Base-by-base conservation (phyloP, 2,113 vertebrate genomes). In the Microcebus tavaratra region DNA sequence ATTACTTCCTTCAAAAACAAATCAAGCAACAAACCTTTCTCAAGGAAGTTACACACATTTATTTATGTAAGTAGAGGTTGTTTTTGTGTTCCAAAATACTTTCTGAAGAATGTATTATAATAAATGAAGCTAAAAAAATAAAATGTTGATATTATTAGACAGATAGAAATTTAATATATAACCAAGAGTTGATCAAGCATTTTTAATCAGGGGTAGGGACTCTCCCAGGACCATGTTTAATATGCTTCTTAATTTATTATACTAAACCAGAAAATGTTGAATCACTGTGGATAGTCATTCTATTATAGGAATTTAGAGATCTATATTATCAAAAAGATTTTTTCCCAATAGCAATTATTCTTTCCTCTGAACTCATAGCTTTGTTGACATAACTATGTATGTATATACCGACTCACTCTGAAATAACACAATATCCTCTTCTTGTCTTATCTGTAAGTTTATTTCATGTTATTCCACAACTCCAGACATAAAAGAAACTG, bases 1-100 rank as follows among this genome's bases (percentile, higher is more conserved):
- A 98, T 98, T 97, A 29, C 97, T 98, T 98, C 98, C 98, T 98
- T 98, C 90, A 97, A 97, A 98, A 98, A 92, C 81, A 98, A 98
- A 98, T 97, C 94, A 97, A 98, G 97, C 96, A 97, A 96, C 59
- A 83, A 91, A 0, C 42, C 79, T 98, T 98, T 98, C 97, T 95
- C 95, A 98, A 97, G 98, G 98, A 98, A 98, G 73, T 68, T 13
- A 76, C 79, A 83, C 90, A 36, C 15, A 73, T 97, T 96, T 96
- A 76, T 6, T 80, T 63, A 15, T 95, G 48, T 91, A 94, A 94
- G 25, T 83, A 78, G 55, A 90, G 50, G 42, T 95, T 80, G 53
- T 31, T 97, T 98, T 97, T 80, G 39, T 97, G 73, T 95, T 75
- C 70, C 34, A 93, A 94, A 98, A 96, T 97, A 67, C 29, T 97